These are phyloP conservation scores for Agriotes lineatus DNA, from an alignment of 2,888 invertebrate genomes.

Conservation along the genomic window DNA sequence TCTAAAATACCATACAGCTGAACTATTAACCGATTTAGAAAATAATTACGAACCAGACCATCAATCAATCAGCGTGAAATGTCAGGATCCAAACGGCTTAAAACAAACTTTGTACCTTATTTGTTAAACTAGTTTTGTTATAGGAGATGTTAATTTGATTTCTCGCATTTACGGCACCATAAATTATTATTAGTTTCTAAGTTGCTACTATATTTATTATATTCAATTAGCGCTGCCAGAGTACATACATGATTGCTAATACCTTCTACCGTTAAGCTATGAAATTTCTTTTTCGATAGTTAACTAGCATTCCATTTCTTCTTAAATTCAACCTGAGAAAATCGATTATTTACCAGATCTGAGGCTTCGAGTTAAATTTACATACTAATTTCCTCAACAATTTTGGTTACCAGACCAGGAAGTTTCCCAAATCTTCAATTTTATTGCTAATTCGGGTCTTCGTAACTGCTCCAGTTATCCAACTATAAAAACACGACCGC, in stretches of 20 bases:
- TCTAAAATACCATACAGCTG: constrained; percentile 8
- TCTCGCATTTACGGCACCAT: neutral
- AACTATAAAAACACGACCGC: neutral
- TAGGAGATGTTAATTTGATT: neutral
- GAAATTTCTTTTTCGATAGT: too few species aligned
- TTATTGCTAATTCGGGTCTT: neutral
- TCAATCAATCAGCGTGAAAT: constrained; percentile 25
- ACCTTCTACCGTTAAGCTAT: too few species aligned
- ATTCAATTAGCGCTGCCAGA: too few species aligned
- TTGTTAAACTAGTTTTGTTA: constrained; percentile 11
- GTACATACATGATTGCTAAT: too few species aligned
- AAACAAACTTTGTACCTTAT: constrained; percentile 9
- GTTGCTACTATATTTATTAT: too few species aligned
- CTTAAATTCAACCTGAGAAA: too few species aligned
- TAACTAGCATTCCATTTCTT: neutral
- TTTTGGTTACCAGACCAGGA: neutral
- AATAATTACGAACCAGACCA: constrained; percentile 10
- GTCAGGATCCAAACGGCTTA: constrained; percentile 15
- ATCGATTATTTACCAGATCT: too few species aligned
- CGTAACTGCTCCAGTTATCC: neutral
- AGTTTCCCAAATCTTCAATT: neutral
- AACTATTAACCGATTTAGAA: constrained; percentile 20
- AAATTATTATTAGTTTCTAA: too few species aligned
- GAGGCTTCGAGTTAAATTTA: too few species aligned
- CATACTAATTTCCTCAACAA: too few species aligned